Evolutionary conservation across 2,797 vertebrate genomes (phyloP).

Genomic region (Chloroceryle inda): DNA sequence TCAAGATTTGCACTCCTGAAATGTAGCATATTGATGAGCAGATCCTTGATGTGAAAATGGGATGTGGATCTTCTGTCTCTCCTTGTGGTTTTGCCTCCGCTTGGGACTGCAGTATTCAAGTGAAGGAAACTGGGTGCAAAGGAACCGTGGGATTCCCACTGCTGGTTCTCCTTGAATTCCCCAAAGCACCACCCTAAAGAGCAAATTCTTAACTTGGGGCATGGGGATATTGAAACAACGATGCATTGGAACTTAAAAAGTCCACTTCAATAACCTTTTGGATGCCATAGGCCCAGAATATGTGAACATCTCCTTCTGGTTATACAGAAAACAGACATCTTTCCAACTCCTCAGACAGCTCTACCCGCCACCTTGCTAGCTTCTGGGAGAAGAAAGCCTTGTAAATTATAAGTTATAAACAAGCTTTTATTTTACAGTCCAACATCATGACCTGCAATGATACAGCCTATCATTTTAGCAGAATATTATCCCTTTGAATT

Average conservation of each 20-base stretch:
- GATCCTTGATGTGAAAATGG: not conserved
- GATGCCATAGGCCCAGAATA: not conserved
- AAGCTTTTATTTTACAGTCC: constrained; percentile 44
- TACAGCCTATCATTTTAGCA: constrained; percentile 23
- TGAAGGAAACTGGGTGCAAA: not conserved
- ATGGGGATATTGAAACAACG: rapidly evolving
- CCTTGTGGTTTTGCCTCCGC: not conserved
- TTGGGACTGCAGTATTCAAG: not conserved
- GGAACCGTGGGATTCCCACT: not conserved
- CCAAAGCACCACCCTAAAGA: not conserved
- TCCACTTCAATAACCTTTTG: not conserved
- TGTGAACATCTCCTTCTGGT: not conserved
- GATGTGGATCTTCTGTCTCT: not conserved
- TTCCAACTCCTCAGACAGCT: not conserved
- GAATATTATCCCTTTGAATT: constrained; percentile 51
- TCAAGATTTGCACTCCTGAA: rapidly evolving
- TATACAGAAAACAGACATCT: not conserved
- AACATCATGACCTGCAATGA: constrained; percentile 36
- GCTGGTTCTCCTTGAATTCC: not conserved
- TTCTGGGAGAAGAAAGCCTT: not conserved
- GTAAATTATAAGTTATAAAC: not conserved
- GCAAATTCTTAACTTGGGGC: not conserved
- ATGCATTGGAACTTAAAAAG: not conserved
- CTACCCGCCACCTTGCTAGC: not conserved
- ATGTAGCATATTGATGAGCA: rapidly evolving